Evolutionary conservation across 1,140 invertebrate genomes (phyloP).

Genomic region (Harlomillsia oculata): DNA sequence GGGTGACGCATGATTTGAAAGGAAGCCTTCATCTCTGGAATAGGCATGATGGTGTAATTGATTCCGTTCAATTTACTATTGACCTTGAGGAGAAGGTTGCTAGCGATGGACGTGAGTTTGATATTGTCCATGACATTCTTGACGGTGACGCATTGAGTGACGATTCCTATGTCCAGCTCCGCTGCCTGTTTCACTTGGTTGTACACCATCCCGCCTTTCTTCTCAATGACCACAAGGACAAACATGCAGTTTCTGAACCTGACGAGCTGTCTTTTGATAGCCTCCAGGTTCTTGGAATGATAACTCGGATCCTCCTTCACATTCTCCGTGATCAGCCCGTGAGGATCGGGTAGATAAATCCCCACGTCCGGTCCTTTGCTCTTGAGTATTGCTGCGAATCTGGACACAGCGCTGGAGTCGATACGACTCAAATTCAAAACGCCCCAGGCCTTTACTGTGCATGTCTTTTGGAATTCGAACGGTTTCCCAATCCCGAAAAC

Average conservation of each 20-base stretch:
- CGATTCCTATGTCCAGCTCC: constrained; percentile 55
- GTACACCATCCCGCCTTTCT: constrained; percentile 13
- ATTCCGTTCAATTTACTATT: constrained; percentile 74
- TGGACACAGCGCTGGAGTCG: too few relatives aligned
- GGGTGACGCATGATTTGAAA: constrained; percentile 40
- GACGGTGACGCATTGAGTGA: constrained; percentile 77
- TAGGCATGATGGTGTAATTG: constrained; percentile 54
- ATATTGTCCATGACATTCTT: constrained; percentile 44
- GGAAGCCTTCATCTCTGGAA: background rate
- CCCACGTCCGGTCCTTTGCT: background rate
- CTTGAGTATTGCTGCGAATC: too few relatives aligned
- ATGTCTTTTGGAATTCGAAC: too few relatives aligned
- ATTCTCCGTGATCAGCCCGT: background rate
- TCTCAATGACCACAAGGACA: constrained; percentile 18
- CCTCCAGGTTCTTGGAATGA: background rate
- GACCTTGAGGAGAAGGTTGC: constrained; percentile 73
- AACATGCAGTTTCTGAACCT: background rate
- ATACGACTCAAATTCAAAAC: too few relatives aligned
- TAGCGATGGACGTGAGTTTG: constrained; percentile 44
- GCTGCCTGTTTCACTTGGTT: constrained; percentile 20
- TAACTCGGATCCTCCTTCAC: background rate
- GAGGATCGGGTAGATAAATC: background rate
- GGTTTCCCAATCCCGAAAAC: too few relatives aligned
- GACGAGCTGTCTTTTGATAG: background rate
- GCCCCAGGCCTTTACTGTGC: too few relatives aligned